phyloP scores from a whole-genome alignment of 2,888 invertebrate species.

The Tachina fera region DNA sequence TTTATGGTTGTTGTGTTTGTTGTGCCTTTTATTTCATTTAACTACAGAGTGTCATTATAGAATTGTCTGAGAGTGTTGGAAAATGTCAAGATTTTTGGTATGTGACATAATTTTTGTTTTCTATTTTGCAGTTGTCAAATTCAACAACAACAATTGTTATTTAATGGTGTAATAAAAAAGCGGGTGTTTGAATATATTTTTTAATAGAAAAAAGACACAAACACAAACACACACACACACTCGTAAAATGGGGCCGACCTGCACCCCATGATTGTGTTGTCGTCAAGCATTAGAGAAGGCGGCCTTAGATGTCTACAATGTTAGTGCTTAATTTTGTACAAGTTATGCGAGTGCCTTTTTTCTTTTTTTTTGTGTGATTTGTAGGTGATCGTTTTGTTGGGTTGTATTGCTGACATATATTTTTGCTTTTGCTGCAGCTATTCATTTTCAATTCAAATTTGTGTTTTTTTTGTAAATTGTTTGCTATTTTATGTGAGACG shows the following conservation, averaged over 20 bases:
- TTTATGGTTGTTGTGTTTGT: conserved; percentile 17
- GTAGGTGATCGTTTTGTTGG: conserved; percentile 52
- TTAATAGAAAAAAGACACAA: conserved; percentile 41
- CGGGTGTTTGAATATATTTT: conserved; percentile 54
- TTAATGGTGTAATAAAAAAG: conserved; percentile 32
- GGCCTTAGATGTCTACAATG: not conserved
- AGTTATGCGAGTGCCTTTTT: conserved; percentile 10
- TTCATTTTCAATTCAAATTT: conserved; percentile 32
- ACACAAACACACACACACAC: not conserved
- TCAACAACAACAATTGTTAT: conserved; percentile 24
- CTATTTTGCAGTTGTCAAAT: conserved; percentile 59
- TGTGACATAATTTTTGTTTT: conserved; percentile 63
- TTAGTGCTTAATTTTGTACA: conserved; percentile 2
- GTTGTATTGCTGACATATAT: conserved; percentile 50
- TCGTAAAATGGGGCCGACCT: not conserved
- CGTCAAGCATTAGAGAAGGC: not conserved
- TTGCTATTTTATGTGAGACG: conserved; percentile 38
- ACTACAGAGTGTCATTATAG: conserved; percentile 61
- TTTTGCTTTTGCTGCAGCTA: conserved; percentile 15
- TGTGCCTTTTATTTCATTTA: conserved; percentile 28
- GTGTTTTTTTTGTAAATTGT: conserved; percentile 17
- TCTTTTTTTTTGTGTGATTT: conserved; percentile 15
- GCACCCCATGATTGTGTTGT: not conserved
- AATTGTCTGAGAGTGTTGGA: conserved; percentile 54
- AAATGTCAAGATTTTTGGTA: conserved; percentile 62